Evolutionary conservation across 1,140 invertebrate species (phyloP).

Genomic region (Bombus waltoni): DNA sequence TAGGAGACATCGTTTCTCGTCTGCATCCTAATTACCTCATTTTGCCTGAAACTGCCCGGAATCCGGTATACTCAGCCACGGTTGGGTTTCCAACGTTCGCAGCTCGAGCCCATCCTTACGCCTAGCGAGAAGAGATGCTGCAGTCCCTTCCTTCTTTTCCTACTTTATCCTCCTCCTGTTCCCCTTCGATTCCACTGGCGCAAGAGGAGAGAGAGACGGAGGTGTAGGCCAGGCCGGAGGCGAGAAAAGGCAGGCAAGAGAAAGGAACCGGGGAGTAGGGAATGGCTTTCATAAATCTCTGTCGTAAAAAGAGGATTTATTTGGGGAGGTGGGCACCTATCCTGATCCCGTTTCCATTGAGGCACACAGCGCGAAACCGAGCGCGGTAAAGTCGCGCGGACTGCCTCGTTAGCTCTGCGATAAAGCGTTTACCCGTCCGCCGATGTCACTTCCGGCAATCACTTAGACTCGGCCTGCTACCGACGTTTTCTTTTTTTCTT

Average conservation of each 20-base stretch:
- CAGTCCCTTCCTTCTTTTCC: constrained; percentile 41
- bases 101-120: constrained; percentile 54
- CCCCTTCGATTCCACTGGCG: not conserved
- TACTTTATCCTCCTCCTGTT: not conserved
- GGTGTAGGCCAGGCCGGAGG: constrained; percentile 38
- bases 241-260: constrained; percentile 37
- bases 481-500: constrained; percentile 4
- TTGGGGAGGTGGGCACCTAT: constrained; percentile 67
- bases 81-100: constrained; percentile 54
- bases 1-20: constrained; percentile 68
- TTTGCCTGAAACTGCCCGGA: constrained; percentile 79
- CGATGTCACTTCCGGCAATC: constrained; percentile 78
- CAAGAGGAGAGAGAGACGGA: constrained; percentile 61
- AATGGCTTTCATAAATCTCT: constrained; percentile 81
- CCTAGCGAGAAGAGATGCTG: constrained; percentile 33
- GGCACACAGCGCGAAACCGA: constrained; percentile 69
- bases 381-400: constrained; percentile 65
- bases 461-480: constrained; percentile 66
- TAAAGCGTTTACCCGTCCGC: constrained; percentile 76
- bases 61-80: constrained; percentile 70
- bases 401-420: constrained; percentile 79
- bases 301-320: constrained; percentile 82
- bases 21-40: constrained; percentile 82
- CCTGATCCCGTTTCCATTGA: constrained; percentile 72
- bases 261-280: constrained; percentile 31